Evolutionary conservation across 2,797 vertebrate genomes (phyloP).

Genomic region (Pipistrellus kuhlii): DNA sequence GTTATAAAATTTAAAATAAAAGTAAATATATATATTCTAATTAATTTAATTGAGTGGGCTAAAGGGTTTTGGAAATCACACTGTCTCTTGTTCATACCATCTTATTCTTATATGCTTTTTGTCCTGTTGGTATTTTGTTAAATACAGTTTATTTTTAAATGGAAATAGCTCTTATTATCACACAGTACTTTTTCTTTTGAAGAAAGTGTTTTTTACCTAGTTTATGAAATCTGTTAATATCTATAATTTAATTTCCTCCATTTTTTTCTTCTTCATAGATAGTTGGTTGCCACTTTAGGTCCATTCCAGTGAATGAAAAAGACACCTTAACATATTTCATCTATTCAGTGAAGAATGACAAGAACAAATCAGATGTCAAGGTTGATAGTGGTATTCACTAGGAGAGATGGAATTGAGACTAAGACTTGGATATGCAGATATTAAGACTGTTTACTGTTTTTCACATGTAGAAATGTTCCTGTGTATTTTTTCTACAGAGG

Average conservation of each 20-base stretch:
- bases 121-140: constrained; percentile 55
- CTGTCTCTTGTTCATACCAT: constrained; percentile 30
- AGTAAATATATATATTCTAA: constrained; percentile 34
- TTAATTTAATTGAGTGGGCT: background rate
- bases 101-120: constrained; percentile 36
- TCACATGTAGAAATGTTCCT: constrained; percentile 85
- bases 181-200: constrained; percentile 47
- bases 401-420: constrained; percentile 80
- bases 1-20: constrained; percentile 56
- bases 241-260: constrained; percentile 74
- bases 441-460: constrained; percentile 87
- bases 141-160: constrained; percentile 52
- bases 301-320: constrained; percentile 92
- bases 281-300: constrained; percentile 92
- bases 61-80: constrained; percentile 52
- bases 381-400: constrained; percentile 90
- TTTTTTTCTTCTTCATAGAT: constrained; percentile 88
- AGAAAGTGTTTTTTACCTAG: constrained; percentile 1
- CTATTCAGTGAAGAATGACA: constrained; percentile 92
- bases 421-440: constrained; percentile 75
- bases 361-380: constrained; percentile 91
- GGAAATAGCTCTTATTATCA: background rate
- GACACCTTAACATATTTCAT: constrained; percentile 93
- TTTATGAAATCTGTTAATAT: constrained; percentile 48
- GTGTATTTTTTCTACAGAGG: constrained; percentile 85